Base-by-base conservation (phyloP, 2,888 invertebrate species). In the Corythucha ciliata region DNA sequence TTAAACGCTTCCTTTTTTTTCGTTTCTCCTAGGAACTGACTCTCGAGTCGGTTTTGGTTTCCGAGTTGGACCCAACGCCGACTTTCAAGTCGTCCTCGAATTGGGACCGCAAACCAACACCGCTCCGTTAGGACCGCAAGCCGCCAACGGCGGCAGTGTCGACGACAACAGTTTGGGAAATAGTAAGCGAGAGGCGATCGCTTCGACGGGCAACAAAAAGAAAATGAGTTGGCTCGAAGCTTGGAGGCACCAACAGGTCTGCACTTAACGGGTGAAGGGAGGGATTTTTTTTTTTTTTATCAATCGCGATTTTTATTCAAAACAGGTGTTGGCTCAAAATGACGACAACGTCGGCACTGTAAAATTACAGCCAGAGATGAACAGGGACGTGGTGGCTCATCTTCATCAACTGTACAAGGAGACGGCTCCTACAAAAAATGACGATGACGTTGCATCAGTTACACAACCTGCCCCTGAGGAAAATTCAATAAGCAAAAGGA, bases 81-180 rank as follows among this genome's bases (percentile, higher is more conserved):
- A 87, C 67, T 80, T 86, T 63, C 87, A 87, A 65, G 74, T 86
- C 2, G 63, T 85, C 59, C 64, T 83, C 1, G 87, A 87, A 64
- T 65, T 86, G 22, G 87, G 87, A 0, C 87, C 87, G 0, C 87
- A 87, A 66, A 80, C 74, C 1, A 76, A 83, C 56, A 87, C 87
- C 0, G 74, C 77, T 55, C 75, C 79, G 1, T 69, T 86, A 2
- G 62, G 62, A 12, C 57, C 55, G 2, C 44, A 45, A 7, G 53
- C 52, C 22, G 25, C 47, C 12, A 40, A 48, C 21, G 48, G 48
- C 10, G 29, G 29, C n/a, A 36, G 46, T 1, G 42, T 32, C 32
- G 41, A 29, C n/a, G n/a, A n/a, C n/a, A n/a, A n/a, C n/a, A n/a
- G n/a, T n/a, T n/a, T n/a, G n/a, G n/a, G n/a, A n/a, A 48, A 39